Conservation (phyloP, 35 echinoderm and acorn worm species). For the Amphiura filiformis region DNA sequence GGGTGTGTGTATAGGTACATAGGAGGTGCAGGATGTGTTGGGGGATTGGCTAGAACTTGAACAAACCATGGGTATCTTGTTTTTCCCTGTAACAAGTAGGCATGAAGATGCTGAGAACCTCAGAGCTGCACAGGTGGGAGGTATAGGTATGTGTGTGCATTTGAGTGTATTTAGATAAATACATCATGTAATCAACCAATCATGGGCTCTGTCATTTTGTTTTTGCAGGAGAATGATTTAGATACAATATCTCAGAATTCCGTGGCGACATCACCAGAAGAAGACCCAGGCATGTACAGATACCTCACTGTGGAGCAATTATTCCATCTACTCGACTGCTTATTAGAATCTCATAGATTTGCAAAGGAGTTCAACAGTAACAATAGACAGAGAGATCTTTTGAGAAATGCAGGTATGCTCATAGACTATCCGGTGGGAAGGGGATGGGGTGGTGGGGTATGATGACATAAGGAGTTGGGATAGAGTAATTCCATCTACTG, state of each 20-base stretch:
- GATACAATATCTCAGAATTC: constrained; percentile 34
- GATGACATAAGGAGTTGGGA: too few relatives aligned
- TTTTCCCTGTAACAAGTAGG: too few relatives aligned
- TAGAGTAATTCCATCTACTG: constrained; percentile 80
- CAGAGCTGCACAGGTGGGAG: not conserved
- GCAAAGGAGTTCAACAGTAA: constrained; percentile 97
- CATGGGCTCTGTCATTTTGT: too few relatives aligned
- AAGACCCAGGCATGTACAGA: constrained; percentile 92
- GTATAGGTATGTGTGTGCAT: not conserved
- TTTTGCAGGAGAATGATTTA: constrained; percentile 51
- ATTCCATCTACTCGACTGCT: constrained; percentile 83
- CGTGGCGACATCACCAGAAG: constrained; percentile 30
- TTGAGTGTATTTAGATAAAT: not conserved
- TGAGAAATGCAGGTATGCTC: constrained; percentile 85
- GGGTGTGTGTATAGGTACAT: too few relatives aligned
- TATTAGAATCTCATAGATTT: constrained; percentile 90
- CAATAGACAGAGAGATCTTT: constrained; percentile 78
- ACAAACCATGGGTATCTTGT: too few relatives aligned
- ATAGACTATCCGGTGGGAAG: too few relatives aligned
- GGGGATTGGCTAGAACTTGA: too few relatives aligned
- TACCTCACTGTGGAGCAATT: constrained; percentile 80
- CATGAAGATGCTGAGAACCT: too few relatives aligned
- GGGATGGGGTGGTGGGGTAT: too few relatives aligned
- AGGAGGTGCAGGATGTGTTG: not conserved
- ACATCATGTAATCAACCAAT: too few relatives aligned